phyloP scores from a whole-genome alignment of 2,888 invertebrate species.

The Drosophila monieri region DNA sequence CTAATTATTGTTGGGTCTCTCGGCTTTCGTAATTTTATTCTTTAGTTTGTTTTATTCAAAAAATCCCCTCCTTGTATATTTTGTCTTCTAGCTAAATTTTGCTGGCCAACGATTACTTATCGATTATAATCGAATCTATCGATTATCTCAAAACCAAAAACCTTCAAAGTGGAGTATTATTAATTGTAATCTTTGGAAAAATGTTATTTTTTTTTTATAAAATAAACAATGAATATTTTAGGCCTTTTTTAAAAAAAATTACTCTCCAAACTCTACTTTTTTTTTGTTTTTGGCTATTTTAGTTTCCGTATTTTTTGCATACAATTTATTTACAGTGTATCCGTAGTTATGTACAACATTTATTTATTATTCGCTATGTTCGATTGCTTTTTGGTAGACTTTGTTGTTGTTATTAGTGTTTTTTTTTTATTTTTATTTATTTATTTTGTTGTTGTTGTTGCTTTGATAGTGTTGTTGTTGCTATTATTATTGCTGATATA shows the following conservation, averaged over 20 bases:
- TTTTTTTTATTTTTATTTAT: background rate
- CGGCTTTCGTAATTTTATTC: slow-evolving; percentile 13
- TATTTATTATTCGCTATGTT: slow-evolving; percentile 25
- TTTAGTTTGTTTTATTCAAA: slow-evolving; percentile 29
- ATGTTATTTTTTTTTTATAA: background rate
- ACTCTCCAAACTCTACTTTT: background rate
- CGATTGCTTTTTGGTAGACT: slow-evolving; percentile 34
- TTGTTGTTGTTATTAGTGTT: slow-evolving; percentile 1
- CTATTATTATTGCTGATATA: slow-evolving; percentile 25
- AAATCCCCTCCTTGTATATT: slow-evolving; percentile 29
- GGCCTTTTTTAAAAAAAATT: background rate
- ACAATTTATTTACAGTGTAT: slow-evolving; percentile 47
- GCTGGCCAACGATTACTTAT: slow-evolving; percentile 49
- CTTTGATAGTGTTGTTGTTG: slow-evolving; percentile 1
- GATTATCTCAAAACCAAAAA: slow-evolving; percentile 12
- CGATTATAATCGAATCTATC: slow-evolving; percentile 17
- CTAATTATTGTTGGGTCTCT: slow-evolving; percentile 72
- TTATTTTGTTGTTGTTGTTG: slow-evolving; percentile 1
- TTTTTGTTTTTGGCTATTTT: background rate
- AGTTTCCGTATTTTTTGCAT: background rate
- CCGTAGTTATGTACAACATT: slow-evolving; percentile 36
- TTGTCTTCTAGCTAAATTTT: slow-evolving; percentile 64
- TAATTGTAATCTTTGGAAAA: background rate
- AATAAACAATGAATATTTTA: background rate
- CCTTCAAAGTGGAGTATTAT: background rate